phyloP scores from a whole-genome alignment of 2,113 vertebrate genomes.

The Rhombomys opimus region DNA sequence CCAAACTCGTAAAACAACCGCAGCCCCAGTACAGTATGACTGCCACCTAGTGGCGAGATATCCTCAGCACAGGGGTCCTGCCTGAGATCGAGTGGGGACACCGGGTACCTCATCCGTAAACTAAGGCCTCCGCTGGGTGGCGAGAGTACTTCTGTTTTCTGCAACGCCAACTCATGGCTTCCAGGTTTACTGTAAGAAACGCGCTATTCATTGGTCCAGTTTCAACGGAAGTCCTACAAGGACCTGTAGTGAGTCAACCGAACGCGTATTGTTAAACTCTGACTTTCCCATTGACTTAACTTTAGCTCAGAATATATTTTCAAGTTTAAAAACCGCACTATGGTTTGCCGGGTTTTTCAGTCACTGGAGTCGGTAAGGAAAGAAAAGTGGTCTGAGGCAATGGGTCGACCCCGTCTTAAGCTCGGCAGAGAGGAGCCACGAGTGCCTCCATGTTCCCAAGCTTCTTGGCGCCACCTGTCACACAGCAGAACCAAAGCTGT shows the following conservation, averaged over 20 bases:
- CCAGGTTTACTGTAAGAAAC: background rate
- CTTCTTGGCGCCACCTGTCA: background rate
- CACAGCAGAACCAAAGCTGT: too few species aligned
- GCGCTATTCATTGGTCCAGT: background rate
- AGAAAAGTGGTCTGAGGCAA: background rate
- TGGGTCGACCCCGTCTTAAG: too few species aligned
- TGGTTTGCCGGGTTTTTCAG: background rate
- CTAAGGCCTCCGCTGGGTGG: background rate
- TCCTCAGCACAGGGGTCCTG: constrained; percentile 4
- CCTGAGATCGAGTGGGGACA: too few species aligned
- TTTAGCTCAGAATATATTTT: background rate
- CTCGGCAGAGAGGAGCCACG: background rate
- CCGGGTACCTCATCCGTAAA: background rate
- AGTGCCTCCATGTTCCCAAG: background rate
- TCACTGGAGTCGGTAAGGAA: background rate
- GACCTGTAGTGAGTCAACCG: background rate
- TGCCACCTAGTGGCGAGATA: constrained; percentile 69
- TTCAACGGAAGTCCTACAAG: background rate
- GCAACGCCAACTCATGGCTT: background rate
- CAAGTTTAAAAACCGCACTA: background rate
- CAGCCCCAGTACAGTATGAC: background rate
- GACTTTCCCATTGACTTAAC: background rate
- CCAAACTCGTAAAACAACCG: background rate
- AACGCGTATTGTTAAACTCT: background rate
- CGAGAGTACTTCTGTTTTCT: background rate